Percentiles rank a stretch among this genome's conserved stretches.
Evolutionary conservation across 2,797 vertebrate species (phyloP).

Genomic region (Gymnodraco acuticeps): DNA sequence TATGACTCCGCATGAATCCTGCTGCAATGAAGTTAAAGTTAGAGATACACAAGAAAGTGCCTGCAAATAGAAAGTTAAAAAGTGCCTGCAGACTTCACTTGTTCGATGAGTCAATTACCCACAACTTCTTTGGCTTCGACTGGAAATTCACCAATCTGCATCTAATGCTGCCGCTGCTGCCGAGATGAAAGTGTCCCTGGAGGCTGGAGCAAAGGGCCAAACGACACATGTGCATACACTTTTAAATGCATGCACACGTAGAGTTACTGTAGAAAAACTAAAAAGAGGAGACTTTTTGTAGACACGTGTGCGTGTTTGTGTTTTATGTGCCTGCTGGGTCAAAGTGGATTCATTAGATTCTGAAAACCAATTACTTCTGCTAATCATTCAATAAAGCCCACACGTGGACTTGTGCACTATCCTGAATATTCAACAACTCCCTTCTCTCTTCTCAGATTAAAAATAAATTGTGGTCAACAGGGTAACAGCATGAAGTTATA

Average conservation of each 20-base stretch:
- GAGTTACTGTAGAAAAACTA: constrained; percentile 14
- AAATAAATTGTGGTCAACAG: constrained; percentile 72
- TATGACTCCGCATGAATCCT: constrained; percentile 12
- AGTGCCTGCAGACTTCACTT: constrained; percentile 52
- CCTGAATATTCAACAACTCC: constrained; percentile 74
- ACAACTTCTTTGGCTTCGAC: constrained; percentile 63
- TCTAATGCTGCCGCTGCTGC: constrained; percentile 59
- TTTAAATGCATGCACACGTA: constrained; percentile 50
- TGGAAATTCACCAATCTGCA: constrained; percentile 66
- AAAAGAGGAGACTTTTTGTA: constrained; percentile 15
- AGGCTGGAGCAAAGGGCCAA: constrained; percentile 38
- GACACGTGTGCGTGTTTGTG: constrained; percentile 25
- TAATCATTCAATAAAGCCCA: constrained; percentile 82
- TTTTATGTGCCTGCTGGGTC: constrained; percentile 64
- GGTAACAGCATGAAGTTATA: constrained; percentile 68
- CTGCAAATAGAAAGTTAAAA: constrained; percentile 35
- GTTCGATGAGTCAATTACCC: constrained; percentile 69
- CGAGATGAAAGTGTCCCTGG: constrained; percentile 62
- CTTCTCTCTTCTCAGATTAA: constrained; percentile 41
- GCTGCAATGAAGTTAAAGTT: constrained; percentile 23
- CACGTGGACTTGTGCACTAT: constrained; percentile 68
- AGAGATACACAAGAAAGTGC: constrained; percentile 24
- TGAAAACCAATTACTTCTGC: constrained; percentile 84
- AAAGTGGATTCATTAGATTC: constrained; percentile 82
- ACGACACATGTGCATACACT: constrained; percentile 38